A percentile compares a stretch with the other conserved stretches of the same genome.
phyloP scores from a whole-genome alignment of 2,113 vertebrate genomes.

The Nanorana parkeri region DNA sequence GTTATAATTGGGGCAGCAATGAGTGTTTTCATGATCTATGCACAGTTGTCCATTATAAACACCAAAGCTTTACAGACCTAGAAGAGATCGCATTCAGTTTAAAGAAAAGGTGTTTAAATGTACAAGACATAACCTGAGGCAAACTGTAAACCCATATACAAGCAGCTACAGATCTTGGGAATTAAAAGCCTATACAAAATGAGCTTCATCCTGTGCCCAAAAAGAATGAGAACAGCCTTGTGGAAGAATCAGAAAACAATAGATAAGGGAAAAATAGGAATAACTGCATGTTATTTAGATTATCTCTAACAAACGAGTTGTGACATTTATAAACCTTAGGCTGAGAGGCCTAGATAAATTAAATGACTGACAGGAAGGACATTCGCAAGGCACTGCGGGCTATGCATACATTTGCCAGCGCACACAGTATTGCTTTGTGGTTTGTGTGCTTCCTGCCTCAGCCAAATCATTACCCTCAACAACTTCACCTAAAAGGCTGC shows the following conservation, averaged over 20 bases:
- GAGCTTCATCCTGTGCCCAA: not conserved
- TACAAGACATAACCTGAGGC: not conserved
- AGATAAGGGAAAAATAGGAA: slow-evolving; percentile 1
- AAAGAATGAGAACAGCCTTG: slow-evolving; percentile 11
- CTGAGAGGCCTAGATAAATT: slow-evolving; percentile 42
- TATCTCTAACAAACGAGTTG: slow-evolving; percentile 21
- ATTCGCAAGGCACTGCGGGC: slow-evolving; percentile 38
- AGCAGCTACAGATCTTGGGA: not conserved
- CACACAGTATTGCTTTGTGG: not conserved
- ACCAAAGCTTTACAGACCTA: too few species aligned
- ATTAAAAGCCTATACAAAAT: not conserved
- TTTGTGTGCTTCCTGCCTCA: slow-evolving; percentile 24
- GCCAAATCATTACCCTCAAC: slow-evolving; percentile 38
- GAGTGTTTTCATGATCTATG: too few species aligned
- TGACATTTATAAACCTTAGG: slow-evolving; percentile 38
- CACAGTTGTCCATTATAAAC: too few species aligned
- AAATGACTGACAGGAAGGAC: slow-evolving; percentile 49
- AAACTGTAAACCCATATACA: not conserved
- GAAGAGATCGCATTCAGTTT: too few species aligned
- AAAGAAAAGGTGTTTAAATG: not conserved
- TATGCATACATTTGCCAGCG: slow-evolving; percentile 1
- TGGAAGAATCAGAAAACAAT: slow-evolving; percentile 10
- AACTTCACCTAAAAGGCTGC: slow-evolving; percentile 38
- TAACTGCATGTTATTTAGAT: slow-evolving; percentile 38
- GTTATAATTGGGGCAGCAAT: too few species aligned